Evolutionary conservation across 1,140 invertebrate genomes (phyloP).

Genomic region (Lepidurus apus): DNA sequence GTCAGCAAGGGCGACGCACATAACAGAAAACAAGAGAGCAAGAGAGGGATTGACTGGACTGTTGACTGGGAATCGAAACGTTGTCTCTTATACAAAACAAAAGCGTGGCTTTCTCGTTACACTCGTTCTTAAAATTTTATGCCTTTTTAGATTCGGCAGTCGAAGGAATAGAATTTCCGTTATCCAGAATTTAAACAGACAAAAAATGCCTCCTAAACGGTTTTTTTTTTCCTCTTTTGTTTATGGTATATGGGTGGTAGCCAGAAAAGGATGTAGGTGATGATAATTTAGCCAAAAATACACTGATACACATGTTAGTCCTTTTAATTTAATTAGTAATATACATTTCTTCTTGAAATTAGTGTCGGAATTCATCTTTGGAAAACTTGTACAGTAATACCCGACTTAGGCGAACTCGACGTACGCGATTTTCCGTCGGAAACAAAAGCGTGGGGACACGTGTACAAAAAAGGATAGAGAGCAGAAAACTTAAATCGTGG

Average conservation of each 20-base stretch:
- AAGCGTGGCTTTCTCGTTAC: constrained; percentile 17
- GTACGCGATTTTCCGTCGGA: neutral
- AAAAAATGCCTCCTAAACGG: neutral
- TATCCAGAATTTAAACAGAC: neutral
- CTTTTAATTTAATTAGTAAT: neutral
- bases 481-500: no score
- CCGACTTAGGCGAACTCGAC: no score
- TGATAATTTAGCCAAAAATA: constrained; percentile 16
- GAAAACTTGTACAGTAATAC: neutral
- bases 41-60: no score
- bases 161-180: neutral
- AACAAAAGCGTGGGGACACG: no score
- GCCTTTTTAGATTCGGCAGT: neutral
- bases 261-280: neutral
- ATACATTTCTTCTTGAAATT: no score
- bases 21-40: no score
- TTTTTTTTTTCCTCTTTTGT: neutral
- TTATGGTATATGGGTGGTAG: constrained; percentile 10
- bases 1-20: no score
- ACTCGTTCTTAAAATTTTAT: constrained; percentile 11
- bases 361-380: neutral
- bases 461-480: no score
- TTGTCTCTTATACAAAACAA: no score
- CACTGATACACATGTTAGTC: neutral
- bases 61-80: no score